phyloP scores from a whole-genome alignment of 1,140 invertebrate species.

The Diabrotica undecimpunctata region DNA sequence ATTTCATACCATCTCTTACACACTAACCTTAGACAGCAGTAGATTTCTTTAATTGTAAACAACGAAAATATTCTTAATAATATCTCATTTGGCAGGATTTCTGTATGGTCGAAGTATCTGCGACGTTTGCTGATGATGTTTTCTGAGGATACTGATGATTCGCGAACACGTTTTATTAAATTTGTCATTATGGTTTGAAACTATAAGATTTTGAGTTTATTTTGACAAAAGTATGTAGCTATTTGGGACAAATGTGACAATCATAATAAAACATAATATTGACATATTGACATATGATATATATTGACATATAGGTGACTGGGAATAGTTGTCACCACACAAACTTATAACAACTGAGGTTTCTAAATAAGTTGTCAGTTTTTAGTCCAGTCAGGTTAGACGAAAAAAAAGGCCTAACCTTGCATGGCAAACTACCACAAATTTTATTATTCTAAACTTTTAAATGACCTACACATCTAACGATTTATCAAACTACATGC shows the following conservation, averaged over 20 bases:
- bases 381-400: too few relatives aligned
- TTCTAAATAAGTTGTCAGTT: too few relatives aligned
- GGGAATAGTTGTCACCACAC: too few relatives aligned
- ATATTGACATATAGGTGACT: too few relatives aligned
- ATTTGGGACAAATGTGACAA: not conserved
- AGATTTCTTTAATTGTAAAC: not conserved
- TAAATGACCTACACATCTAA: too few relatives aligned
- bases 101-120: not conserved
- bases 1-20: not conserved
- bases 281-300: not conserved
- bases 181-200: not conserved
- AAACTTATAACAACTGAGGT: too few relatives aligned
- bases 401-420: too few relatives aligned
- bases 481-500: too few relatives aligned
- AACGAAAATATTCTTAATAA: not conserved
- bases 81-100: not conserved
- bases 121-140: not conserved
- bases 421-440: too few relatives aligned
- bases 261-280: not conserved
- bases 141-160: not conserved
- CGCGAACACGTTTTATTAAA: not conserved
- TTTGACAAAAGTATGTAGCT: not conserved
- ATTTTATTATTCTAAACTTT: too few relatives aligned
- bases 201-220: not conserved
- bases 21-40: not conserved